Evolutionary conservation across 64 coral and sea anemone genomes (phyloP).

Genomic region (Cladopsammia gracilis): DNA sequence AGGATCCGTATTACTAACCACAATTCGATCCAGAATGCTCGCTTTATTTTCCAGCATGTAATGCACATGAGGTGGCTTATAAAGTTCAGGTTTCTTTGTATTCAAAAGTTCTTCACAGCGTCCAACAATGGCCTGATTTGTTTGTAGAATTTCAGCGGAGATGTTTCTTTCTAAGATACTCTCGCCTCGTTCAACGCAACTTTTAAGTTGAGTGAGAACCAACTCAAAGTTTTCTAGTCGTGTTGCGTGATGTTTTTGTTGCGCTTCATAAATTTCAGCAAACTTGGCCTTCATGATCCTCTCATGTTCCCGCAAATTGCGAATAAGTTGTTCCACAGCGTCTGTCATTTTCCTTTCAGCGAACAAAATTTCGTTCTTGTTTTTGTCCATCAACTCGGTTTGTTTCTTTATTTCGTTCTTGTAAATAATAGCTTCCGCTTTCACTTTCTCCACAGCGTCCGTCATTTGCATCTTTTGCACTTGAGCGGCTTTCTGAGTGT

Average conservation of each 20-base stretch:
- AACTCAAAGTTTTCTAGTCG: conserved; percentile 12
- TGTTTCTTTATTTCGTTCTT: neutral
- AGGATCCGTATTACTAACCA: neutral
- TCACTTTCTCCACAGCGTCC: neutral
- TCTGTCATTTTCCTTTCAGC: neutral
- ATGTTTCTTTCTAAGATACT: neutral
- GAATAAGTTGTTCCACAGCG: neutral
- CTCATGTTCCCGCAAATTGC: neutral
- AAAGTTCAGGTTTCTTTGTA: neutral
- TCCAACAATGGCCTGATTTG: neutral
- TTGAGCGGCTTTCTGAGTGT: conserved; percentile 18
- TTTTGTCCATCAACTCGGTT: too few species aligned
- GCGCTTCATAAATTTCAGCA: conserved; percentile 10
- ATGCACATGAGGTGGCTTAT: neutral
- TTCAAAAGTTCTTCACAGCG: neutral
- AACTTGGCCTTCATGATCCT: neutral
- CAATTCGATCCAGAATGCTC: neutral
- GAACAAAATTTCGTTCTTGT: too few species aligned
- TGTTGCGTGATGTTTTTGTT: conserved; percentile 20
- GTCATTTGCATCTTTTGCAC: neutral
- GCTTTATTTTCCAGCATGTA: neutral
- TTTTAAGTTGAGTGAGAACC: neutral
- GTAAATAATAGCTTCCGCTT: neutral
- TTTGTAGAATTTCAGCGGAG: neutral
- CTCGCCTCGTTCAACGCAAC: neutral